These are phyloP conservation scores for Engystomops pustulosus DNA, from an alignment of 2,113 vertebrate genomes.

Conservation along the genomic window DNA sequence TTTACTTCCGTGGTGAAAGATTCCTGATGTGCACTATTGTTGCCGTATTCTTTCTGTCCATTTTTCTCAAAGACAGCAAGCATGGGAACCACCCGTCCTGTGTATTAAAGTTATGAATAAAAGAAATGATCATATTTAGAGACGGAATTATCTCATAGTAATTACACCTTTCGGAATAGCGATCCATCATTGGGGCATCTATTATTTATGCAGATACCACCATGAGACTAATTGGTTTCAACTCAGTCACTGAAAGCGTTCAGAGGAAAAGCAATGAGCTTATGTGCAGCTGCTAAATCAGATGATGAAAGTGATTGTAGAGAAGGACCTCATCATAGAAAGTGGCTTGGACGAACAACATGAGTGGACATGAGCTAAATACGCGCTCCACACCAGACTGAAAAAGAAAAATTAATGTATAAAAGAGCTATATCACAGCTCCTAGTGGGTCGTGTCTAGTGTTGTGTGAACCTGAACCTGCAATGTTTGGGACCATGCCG, in stretches of 20 bases:
- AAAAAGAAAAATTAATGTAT: too few relatives aligned
- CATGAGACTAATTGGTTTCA: slow-evolving; percentile 56
- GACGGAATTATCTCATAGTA: slow-evolving; percentile 52
- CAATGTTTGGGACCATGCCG: too few relatives aligned
- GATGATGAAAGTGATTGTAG: neutral
- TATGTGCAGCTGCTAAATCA: slow-evolving; percentile 17
- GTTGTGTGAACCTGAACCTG: too few relatives aligned
- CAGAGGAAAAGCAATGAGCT: slow-evolving; percentile 7
- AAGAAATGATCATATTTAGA: slow-evolving; percentile 48
- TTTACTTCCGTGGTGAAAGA: neutral
- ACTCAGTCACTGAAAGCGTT: slow-evolving; percentile 21
- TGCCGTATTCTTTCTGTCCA: slow-evolving; percentile 22
- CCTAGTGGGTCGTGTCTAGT: too few relatives aligned
- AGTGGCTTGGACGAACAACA: neutral
- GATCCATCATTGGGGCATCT: slow-evolving; percentile 49
- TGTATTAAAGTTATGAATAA: slow-evolving; percentile 52
- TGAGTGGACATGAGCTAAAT: neutral
- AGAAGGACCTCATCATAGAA: neutral
- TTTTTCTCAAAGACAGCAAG: slow-evolving; percentile 11
- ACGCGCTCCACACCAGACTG: too few relatives aligned
- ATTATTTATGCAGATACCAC: slow-evolving; percentile 58
- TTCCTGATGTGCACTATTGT: slow-evolving; percentile 13
- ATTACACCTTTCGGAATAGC: slow-evolving; percentile 53
- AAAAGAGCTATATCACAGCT: too few relatives aligned
- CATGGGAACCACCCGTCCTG: neutral